Evolutionary conservation across 1,140 invertebrate species (phyloP).

Genomic region (Drosophila leontia): DNA sequence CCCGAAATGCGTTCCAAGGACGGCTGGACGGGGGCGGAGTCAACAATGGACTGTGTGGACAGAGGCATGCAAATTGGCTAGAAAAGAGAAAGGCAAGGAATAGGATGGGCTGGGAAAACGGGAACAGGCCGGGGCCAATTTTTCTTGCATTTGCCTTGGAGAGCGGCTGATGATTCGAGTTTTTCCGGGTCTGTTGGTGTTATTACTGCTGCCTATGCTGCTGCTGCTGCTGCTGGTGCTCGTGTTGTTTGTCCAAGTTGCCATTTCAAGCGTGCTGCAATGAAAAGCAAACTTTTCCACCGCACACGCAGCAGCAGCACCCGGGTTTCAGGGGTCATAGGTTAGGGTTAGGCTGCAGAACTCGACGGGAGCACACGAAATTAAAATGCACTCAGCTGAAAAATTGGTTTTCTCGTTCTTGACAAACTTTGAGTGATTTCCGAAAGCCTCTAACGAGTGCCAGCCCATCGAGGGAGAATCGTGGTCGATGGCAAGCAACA

Average conservation of each 20-base stretch:
- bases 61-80: constrained; percentile 57
- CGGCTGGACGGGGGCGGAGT: constrained; percentile 30
- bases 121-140: constrained; percentile 46
- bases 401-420: constrained; percentile 84
- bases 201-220: constrained; percentile 22
- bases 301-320: constrained; percentile 16
- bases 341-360: constrained; percentile 39
- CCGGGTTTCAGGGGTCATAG: constrained; percentile 14
- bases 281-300: constrained; percentile 81
- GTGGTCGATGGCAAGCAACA: constrained; percentile 47
- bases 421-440: constrained; percentile 84
- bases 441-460: constrained; percentile 76
- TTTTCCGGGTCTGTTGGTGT: constrained; percentile 36
- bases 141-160: constrained; percentile 55
- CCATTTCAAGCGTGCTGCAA: constrained; percentile 81
- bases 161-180: constrained; percentile 27
- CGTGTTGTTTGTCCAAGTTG: constrained; percentile 80
- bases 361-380: constrained; percentile 69
- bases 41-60: constrained; percentile 50
- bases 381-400: constrained; percentile 85
- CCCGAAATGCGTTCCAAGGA: constrained; percentile 50
- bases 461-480: constrained; percentile 11
- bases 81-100: constrained; percentile 3
- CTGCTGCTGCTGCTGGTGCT: constrained; percentile 28
- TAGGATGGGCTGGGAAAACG: background rate